These are phyloP conservation scores for Melanostoma scalare DNA, from an alignment of 2,888 invertebrate species.

Conservation along the genomic window DNA sequence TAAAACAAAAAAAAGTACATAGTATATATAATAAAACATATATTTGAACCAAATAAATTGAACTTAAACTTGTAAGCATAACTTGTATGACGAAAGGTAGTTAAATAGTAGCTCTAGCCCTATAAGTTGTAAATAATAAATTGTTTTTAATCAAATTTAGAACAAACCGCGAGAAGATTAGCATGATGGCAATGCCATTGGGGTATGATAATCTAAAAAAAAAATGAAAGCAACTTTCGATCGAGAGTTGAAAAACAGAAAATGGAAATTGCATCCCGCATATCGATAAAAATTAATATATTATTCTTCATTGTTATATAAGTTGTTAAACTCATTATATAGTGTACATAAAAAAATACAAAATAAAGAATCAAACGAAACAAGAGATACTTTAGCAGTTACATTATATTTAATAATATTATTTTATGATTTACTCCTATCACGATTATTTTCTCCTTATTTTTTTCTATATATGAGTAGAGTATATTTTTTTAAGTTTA, in stretches of 20 bases:
- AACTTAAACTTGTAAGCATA: constrained; percentile 37
- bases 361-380: constrained; percentile 15
- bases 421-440: constrained; percentile 35
- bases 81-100: constrained; percentile 44
- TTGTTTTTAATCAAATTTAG: constrained; percentile 33
- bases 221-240: constrained; percentile 27
- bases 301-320: constrained; percentile 60
- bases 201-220: constrained; percentile 10
- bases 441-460: constrained; percentile 13
- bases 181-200: constrained; percentile 5
- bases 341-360: constrained; percentile 51
- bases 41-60: constrained; percentile 64
- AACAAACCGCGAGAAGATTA: constrained; percentile 12
- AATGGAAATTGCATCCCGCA: constrained; percentile 53
- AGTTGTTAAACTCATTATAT: constrained; percentile 61
- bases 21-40: constrained; percentile 4
- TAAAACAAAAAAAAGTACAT: constrained; percentile 15
- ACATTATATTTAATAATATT: constrained; percentile 30
- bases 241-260: constrained; percentile 21
- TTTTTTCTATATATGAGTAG: constrained; percentile 12
- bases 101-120: constrained; percentile 4
- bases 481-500: constrained; percentile 27
- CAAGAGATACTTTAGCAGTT: constrained; percentile 50
- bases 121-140: constrained; percentile 44
- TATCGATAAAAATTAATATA: constrained; percentile 61